Base-by-base conservation (phyloP, 1,140 invertebrate species). In the Drosophila malerkotliana region DNA sequence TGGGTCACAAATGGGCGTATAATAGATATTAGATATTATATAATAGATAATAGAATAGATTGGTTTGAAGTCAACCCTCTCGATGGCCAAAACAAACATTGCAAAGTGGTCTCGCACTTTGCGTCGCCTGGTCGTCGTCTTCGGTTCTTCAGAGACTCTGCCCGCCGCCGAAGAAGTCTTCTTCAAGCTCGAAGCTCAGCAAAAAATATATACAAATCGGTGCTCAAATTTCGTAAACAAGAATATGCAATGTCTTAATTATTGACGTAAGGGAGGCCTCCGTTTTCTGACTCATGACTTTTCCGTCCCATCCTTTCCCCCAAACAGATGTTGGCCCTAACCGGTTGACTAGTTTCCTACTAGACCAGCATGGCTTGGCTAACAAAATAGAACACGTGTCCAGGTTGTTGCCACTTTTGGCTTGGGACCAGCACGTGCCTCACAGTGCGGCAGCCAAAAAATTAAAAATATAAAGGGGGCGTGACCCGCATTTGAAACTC, bases 201-300 rank as follows among this genome's bases (percentile, higher is more conserved):
- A 59, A 18, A 68, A 83, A 83, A 75, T 66, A 72, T 62, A 83
- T 59, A 72, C 57, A 77, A 77, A 64, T 60, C 56, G 54, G 47
- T 34, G 62, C 49, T 85, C 80, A 44, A 63, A 84, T 84, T 84
- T 84, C 81, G 78, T 85, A 84, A 84, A 84, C 80, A 84, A 84
- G 72, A 78, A 59, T 72, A 77, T 79, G 77, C 77, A 76, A 63
- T 84, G 76, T 79, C 72, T 79, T 76, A 76, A 79, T 82, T 75
- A 78, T 60, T 82, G 63, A 60, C 77, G 82, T 69, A 74, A 74
- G 61, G 67, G 56, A 53, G 56, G 34, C 58, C 37, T 24, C 47
- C 28, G 37, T 72, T 39, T 53, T 72, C 68, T 72, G 68, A 72
- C 24, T 72, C 68, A 72, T 68, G 67, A 69, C 12, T 69, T 57